Conservation (phyloP, 37 sponge, comb jelly and placozoan species). For the Spongia lamella region DNA sequence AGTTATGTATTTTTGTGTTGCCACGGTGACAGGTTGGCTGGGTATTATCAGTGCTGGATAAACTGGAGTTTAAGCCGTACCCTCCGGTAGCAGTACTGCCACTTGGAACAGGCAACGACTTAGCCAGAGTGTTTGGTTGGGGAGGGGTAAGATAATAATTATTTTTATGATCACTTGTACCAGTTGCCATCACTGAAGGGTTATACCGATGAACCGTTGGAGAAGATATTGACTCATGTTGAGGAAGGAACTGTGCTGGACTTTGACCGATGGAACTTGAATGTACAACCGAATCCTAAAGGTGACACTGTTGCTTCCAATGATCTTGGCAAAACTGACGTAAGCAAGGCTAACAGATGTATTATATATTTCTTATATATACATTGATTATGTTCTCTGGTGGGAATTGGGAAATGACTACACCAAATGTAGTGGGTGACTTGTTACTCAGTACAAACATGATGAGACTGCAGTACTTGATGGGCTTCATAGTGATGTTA, state of each 20-base stretch:
- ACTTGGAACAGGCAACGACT: slow-evolving; percentile 93
- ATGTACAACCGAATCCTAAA: slow-evolving; percentile 36
- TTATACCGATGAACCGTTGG: slow-evolving; percentile 88
- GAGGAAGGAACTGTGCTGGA: slow-evolving; percentile 69
- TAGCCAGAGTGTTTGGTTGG: slow-evolving; percentile 78
- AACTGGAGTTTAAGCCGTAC: slow-evolving; percentile 50
- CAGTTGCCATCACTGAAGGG: slow-evolving; percentile 32
- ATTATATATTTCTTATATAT: no score
- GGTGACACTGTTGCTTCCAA: slow-evolving; percentile 4
- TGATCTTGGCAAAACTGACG: no score
- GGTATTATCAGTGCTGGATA: slow-evolving; percentile 80
- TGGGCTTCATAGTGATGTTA: no score
- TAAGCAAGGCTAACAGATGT: no score
- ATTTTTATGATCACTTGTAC: not conserved
- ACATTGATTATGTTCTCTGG: no score
- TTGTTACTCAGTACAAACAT: no score
- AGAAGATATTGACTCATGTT: slow-evolving; percentile 79
- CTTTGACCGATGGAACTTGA: slow-evolving; percentile 78
- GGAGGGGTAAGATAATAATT: slow-evolving; percentile 69
- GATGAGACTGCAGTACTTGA: no score
- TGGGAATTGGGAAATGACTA: no score
- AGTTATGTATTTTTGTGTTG: no score
- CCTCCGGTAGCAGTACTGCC: slow-evolving; percentile 90
- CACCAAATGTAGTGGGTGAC: no score
- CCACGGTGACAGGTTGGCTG: slow-evolving; percentile 51